Conservation (phyloP, 2,888 invertebrate species). For the Hofmannophila pseudospretella region DNA sequence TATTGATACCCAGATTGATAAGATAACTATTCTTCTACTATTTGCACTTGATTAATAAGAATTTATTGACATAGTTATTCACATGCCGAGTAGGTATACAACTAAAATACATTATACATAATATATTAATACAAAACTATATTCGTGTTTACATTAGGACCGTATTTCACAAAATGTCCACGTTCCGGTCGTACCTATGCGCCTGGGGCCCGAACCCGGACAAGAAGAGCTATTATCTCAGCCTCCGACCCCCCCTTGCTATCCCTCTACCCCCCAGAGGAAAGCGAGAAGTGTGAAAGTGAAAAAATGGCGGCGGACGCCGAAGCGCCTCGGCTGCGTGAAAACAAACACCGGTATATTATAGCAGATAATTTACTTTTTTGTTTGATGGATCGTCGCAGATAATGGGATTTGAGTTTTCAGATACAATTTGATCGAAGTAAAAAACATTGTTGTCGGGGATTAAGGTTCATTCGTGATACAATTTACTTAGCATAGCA, state of each 20-base stretch:
- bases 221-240: neutral
- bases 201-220: neutral
- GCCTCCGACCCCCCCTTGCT: neutral
- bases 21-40: too few species aligned
- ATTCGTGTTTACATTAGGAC: too few species aligned
- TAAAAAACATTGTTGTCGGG: too few species aligned
- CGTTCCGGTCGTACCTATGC: neutral
- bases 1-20: too few species aligned
- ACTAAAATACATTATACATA: too few species aligned
- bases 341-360: neutral
- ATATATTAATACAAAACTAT: too few species aligned
- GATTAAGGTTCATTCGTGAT: too few species aligned
- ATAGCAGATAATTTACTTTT: neutral
- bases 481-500: too few species aligned
- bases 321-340: neutral
- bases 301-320: slow-evolving; percentile 4
- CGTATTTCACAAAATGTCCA: neutral
- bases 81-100: too few species aligned
- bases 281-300: slow-evolving; percentile 1
- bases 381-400: neutral
- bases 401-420: neutral
- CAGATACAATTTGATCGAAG: too few species aligned
- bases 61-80: too few species aligned
- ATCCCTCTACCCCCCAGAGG: neutral
- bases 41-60: too few species aligned